Percentiles rank a stretch among this genome's conserved stretches.
Conservation (phyloP, 2,888 invertebrate genomes). For the Holacanthella duospinosa region DNA sequence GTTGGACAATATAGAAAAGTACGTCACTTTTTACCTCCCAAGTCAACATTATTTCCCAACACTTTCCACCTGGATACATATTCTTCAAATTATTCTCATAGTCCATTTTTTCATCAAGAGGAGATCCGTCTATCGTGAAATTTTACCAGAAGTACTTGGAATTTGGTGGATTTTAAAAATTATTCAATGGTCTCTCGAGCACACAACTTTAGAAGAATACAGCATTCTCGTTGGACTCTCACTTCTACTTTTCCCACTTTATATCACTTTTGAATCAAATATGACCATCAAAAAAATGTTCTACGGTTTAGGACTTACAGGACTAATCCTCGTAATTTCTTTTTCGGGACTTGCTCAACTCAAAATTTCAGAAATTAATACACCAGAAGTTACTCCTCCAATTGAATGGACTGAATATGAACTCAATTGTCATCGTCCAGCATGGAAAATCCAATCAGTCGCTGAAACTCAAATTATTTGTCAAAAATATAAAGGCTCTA, state of each 20-base stretch:
- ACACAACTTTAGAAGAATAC: no score
- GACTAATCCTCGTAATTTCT: background rate
- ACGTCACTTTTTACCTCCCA: no score
- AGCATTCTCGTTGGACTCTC: no score
- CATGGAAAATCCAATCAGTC: slow-evolving; percentile 26
- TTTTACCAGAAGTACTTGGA: background rate
- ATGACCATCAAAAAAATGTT: no score
- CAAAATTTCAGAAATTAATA: background rate
- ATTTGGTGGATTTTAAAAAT: background rate
- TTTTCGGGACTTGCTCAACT: background rate
- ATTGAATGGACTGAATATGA: slow-evolving; percentile 31
- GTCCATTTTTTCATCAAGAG: background rate
- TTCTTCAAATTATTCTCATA: background rate
- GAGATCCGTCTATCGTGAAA: background rate
- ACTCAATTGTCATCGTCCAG: slow-evolving; percentile 27
- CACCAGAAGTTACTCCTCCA: background rate
- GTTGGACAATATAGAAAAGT: no score
- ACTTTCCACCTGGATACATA: no score
- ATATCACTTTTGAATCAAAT: no score
- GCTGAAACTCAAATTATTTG: slow-evolving; percentile 32
- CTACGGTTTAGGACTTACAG: background rate
- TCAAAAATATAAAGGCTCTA: slow-evolving; percentile 16
- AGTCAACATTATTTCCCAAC: no score
- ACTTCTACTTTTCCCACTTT: no score
- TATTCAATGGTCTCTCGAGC: background rate